Evolutionary conservation across 1,140 invertebrate genomes (phyloP), one percentile per base, ranked within the genome.

Genomic region (Hycleus cichorii): DNA sequence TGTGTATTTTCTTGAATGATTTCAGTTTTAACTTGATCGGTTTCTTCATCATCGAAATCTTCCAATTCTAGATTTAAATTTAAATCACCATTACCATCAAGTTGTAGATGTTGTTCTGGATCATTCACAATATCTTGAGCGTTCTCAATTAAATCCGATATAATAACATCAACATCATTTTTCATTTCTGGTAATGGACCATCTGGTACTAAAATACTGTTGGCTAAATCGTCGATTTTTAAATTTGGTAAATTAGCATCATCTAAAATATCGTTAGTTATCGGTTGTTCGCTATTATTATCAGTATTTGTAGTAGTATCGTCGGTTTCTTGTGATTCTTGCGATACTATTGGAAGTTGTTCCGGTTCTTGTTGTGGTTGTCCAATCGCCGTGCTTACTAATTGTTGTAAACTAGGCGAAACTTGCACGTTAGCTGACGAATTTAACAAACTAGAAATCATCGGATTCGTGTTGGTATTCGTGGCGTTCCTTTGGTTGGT

Each of bases 361-460:
- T 49, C 48, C n/a, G 27, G 8, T 53, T 53, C 51, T 53, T 73
- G 4, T 32, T 76, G 77, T 71, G 70, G 58, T 60, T 72, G 70
- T 6, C 67, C 59, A 46, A 77, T 73, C 3, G 73, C 62, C 25
- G 69, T 72, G 4, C 70, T 71, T 9, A 78, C 73, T 9, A 78
- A 48, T 25, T 78, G 77, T 63, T 78, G 73, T 10, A 78, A 64
- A 49, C 75, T 73, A 1, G 74, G 67, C 5, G 76, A 71, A 11
- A 75, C 69, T 9, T 75, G 65, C 18, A 76, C 63, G 51, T 74
- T 74, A 1, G 79, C 71, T 59, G 76, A 76, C 0, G 80, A 78
- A 49, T 76, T 78, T 26, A 83, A 68, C 43, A 83, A 69, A 62
- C 79, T 81, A 4, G 80, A 75, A 55, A 83, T 81, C 9, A 79